Evolutionary conservation across 2,797 vertebrate genomes (phyloP), one percentile per base, ranked within the genome.

Genomic region (Lutjanus campechanus): DNA sequence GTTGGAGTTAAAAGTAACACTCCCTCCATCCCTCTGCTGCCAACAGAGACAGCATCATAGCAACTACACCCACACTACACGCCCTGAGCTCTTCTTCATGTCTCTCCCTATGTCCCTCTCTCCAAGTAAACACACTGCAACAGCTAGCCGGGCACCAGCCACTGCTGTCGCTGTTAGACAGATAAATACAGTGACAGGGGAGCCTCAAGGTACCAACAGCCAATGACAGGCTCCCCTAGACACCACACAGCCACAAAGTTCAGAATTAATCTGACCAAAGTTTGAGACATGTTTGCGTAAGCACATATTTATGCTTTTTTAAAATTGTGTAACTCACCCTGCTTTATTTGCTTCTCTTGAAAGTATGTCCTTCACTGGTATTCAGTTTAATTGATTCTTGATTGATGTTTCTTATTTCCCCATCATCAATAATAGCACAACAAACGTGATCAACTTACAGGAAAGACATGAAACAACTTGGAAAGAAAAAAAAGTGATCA

Each of bases 21-120:
- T 51, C 41, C 66, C 51, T 61, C 73, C 25, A 22, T 66, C 46
- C 53, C 15, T 56, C n/a, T 47, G 56, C 43, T 73, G 70, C 73
- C 85, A 80, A 66, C 76, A 78, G 74, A 87, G 80, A 90, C 59
- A 8, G 72, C 81, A 72, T 87, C 88, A 85, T 83, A 65, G 85
- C 83, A 89, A 89, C 88, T 40, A 56, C 15, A 81, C 19, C 69
- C 53, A 74, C 74, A 13, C 29, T 36, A 41, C 67, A 54, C 11
- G 13, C 72, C 74, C 81, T 46, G 46, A 77, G 72, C 68, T 53
- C 69, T 11, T 70, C 62, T 54, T 36, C 36, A 25, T 20, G 54
- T 77, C 75, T 79, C 54, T 82, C 20, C 60, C 29, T 0, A 49
- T 55, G 12, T 69, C 7, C 43, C 55, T 60, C 47, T 56, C 64